Evolutionary conservation across 2,113 vertebrate species (phyloP), one percentile per base, ranked within the genome.

Genomic region (Pterocles gutturalis): DNA sequence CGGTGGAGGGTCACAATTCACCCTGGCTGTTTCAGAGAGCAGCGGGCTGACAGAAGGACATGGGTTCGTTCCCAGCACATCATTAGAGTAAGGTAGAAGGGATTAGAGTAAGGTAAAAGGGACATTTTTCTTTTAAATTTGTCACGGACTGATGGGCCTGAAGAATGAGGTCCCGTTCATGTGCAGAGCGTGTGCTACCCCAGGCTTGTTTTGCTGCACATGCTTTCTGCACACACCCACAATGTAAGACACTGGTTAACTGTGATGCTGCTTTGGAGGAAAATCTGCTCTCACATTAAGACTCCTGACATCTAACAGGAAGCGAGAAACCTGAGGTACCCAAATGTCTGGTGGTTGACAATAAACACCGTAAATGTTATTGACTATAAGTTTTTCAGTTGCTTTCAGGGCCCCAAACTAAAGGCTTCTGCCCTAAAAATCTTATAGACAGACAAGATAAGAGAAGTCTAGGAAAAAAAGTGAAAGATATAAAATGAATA

Each of bases 1-100:
- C 8, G 1, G 22, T 5, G 41, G 22, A 69, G 24, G 7, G 62
- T 8, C 1, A 0, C 24, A 25, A 17, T 2, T 69, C 33, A 57
- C 11, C 21, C 5, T 33, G 36, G 13, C 6, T 69, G 6, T 11
- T 85, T 45, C 8, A 55, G 41, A 78, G 26, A 64, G 28, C 4
- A 5, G 7, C 5, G 76, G 53, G 22, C 38, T 81, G 41, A 16
- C 26, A n/a, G 60, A 54, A 54, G 17, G 34, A 18, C 5, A 19
- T 6, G 11, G 17, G 2, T 25, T 90, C 83, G 31, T 70, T 80
- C 14, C 46, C 33, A 38, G 8, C 5, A 1, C 20, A 25, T 64
- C 20, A 11, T 34, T 38, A n/a, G 4, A 43, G 10, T 22, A 67
- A 64, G 28, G 49, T 26, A 48, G 64, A 90, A 80, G 17, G 11